Percentiles rank a stretch among this genome's conserved stretches.
phyloP scores from a whole-genome alignment of 1,140 invertebrate genomes.

The Tetramorium simillimum region DNA sequence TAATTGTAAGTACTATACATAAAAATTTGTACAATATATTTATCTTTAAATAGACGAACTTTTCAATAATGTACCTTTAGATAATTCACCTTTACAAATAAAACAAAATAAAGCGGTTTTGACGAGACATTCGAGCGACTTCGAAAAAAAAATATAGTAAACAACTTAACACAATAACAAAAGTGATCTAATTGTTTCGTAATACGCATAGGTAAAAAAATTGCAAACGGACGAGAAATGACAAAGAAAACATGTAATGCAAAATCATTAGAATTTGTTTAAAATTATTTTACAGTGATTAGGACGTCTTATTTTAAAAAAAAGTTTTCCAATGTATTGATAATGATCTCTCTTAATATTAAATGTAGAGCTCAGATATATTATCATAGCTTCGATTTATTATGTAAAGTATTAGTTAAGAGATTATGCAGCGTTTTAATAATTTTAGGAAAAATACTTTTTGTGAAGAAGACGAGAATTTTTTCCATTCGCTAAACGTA shows the following conservation, averaged over 20 bases:
- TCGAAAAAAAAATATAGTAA: background rate
- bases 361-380: background rate
- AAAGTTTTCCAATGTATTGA: background rate
- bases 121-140: conserved; percentile 13
- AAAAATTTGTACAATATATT: conserved; percentile 58
- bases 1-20: conserved; percentile 45
- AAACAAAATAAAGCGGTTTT: background rate
- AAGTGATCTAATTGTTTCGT: background rate
- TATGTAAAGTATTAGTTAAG: conserved; percentile 30
- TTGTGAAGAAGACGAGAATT: background rate
- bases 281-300: background rate
- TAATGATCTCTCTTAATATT: background rate
- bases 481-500: background rate
- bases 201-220: background rate
- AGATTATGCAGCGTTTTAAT: conserved; percentile 14
- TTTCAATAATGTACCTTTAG: conserved; percentile 20
- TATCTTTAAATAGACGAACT: conserved; percentile 48
- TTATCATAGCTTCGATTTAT: background rate
- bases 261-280: background rate
- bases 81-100: conserved; percentile 17
- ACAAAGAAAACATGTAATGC: background rate
- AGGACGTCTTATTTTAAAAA: background rate
- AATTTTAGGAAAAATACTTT: background rate
- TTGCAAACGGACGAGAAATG: background rate
- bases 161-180: background rate